A percentile compares a stretch with the other conserved stretches of the same genome.
These are phyloP conservation scores for Trichogramma pretiosum DNA, from an alignment of 1,140 invertebrate species.

Conservation along the genomic window DNA sequence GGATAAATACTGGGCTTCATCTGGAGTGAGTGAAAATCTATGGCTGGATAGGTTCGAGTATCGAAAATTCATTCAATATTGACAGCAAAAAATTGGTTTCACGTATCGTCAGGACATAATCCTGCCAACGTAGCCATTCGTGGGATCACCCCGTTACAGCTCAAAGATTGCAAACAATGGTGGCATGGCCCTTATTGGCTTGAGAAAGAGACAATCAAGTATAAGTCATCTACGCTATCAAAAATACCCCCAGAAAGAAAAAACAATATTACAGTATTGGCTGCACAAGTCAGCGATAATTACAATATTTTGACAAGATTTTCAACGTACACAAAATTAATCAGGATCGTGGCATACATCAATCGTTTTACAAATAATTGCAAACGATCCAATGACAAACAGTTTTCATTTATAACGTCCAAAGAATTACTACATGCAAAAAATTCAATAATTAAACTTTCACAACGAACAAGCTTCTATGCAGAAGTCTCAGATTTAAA, in stretches of 20 bases:
- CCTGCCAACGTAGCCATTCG: slow-evolving; percentile 21
- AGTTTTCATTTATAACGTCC: background rate
- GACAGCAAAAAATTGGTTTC: slow-evolving; percentile 18
- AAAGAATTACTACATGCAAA: background rate
- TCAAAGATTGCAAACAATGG: slow-evolving; percentile 1
- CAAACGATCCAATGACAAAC: too few relatives aligned
- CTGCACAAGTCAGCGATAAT: background rate
- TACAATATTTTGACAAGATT: background rate
- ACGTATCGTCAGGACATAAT: too few relatives aligned
- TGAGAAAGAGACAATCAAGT: background rate
- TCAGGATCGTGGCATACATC: background rate
- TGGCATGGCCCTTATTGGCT: slow-evolving; percentile 11
- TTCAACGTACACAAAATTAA: background rate
- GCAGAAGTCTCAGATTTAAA: background rate
- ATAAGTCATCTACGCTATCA: background rate
- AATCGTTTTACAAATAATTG: background rate
- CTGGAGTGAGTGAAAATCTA: background rate
- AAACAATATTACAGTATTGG: background rate
- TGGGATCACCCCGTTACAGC: background rate
- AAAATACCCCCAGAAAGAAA: background rate
- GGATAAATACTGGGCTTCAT: background rate
- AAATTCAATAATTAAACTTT: background rate
- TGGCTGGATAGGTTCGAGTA: slow-evolving; percentile 28
- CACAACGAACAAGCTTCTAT: background rate
- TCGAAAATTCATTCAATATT: slow-evolving; percentile 25